Evolutionary conservation across 2,888 invertebrate species (phyloP).

Genomic region (Drosophila kambysellisi): DNA sequence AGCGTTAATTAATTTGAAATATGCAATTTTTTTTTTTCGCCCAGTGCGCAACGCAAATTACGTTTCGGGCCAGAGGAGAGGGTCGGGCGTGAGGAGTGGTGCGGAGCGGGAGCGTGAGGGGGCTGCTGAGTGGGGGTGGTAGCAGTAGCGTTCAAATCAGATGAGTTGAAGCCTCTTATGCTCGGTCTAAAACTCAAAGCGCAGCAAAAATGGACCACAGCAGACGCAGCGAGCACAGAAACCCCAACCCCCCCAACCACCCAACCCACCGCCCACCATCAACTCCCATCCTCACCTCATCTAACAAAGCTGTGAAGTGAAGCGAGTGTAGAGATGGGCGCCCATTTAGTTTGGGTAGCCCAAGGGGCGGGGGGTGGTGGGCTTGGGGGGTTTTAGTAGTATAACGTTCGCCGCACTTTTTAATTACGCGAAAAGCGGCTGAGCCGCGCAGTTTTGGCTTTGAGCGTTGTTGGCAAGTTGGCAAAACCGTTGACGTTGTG

Average conservation of each 20-base stretch:
- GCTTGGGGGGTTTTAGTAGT: slow-evolving; percentile 12
- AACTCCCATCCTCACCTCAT: not conserved
- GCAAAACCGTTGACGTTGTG: slow-evolving; percentile 51
- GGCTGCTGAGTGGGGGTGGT: too few relatives aligned
- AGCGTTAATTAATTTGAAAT: slow-evolving; percentile 83
- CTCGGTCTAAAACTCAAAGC: slow-evolving; percentile 75
- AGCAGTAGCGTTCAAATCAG: slow-evolving; percentile 27
- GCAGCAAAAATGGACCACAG: slow-evolving; percentile 69
- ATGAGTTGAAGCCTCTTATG: slow-evolving; percentile 69
- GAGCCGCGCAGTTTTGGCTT: slow-evolving; percentile 81
- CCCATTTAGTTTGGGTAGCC: slow-evolving; percentile 33
- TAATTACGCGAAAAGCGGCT: slow-evolving; percentile 79
- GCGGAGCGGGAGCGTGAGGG: not conserved
- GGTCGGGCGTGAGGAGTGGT: not conserved
- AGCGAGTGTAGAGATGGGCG: slow-evolving; percentile 56
- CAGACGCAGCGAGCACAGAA: slow-evolving; percentile 16
- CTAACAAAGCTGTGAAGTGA: slow-evolving; percentile 60
- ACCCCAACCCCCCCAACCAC: not conserved
- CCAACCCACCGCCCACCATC: too few relatives aligned
- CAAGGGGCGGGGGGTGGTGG: not conserved
- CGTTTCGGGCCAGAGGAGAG: slow-evolving; percentile 29
- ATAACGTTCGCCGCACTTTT: slow-evolving; percentile 72
- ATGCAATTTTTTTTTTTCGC: slow-evolving; percentile 61
- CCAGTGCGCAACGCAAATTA: slow-evolving; percentile 68
- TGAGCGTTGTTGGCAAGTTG: slow-evolving; percentile 40